phyloP scores from a whole-genome alignment of 2,797 vertebrate genomes.

The Neosilurus hyrtlii region DNA sequence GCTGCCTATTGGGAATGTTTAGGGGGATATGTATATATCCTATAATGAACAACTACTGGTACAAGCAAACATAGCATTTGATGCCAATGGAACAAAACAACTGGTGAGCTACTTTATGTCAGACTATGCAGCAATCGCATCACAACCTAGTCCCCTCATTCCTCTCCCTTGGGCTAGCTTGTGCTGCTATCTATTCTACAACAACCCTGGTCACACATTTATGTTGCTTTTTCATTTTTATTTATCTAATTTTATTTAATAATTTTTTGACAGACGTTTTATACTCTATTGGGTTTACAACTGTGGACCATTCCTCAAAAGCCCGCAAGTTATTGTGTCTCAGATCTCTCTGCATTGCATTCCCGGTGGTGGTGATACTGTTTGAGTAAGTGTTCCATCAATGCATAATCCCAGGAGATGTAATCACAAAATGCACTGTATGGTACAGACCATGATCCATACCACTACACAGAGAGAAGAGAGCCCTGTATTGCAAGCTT shows the following conservation, averaged over 20 bases:
- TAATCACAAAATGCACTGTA: not conserved
- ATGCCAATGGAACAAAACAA: not conserved
- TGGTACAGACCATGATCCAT: not conserved
- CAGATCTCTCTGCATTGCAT: not conserved
- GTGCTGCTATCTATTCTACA: not conserved
- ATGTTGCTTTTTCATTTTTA: not conserved
- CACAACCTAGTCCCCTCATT: not conserved
- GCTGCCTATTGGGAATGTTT: not conserved
- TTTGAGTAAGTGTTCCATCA: not conserved
- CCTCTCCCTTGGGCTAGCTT: not conserved
- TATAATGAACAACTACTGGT: not conserved
- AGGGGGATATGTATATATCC: not conserved
- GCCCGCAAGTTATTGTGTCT: not conserved
- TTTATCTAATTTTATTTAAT: too few relatives aligned
- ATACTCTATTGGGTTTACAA: not conserved
- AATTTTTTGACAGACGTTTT: not conserved
- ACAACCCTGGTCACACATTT: not conserved
- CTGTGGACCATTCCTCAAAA: not conserved
- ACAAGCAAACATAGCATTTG: not conserved
- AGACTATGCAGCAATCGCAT: not conserved
- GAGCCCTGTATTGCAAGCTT: not conserved
- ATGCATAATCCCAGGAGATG: not conserved
- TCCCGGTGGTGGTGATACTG: not conserved
- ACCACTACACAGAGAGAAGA: not conserved
- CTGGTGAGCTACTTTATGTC: not conserved